A percentile compares a stretch with the other conserved stretches of the same genome.
These are phyloP conservation scores for Trachelus tabidus DNA, from an alignment of 2,888 invertebrate species.

Conservation along the genomic window DNA sequence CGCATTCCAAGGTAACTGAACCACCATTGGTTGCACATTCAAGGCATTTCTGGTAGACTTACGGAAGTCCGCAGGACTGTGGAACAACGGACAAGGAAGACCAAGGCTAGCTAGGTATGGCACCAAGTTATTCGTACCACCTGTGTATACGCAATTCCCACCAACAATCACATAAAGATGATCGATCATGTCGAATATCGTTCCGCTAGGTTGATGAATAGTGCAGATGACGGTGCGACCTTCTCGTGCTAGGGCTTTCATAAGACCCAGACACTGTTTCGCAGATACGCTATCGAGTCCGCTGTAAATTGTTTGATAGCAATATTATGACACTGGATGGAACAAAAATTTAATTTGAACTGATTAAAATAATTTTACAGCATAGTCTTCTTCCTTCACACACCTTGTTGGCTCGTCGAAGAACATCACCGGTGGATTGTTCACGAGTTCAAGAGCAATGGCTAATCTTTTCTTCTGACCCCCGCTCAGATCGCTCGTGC, in stretches of 20 bases:
- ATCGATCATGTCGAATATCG: conserved; percentile 89
- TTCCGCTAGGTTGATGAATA: conserved; percentile 92
- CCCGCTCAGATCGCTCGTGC: conserved; percentile 82
- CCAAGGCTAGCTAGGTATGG: conserved; percentile 79
- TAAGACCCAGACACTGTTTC: conserved; percentile 82
- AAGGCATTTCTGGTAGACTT: conserved; percentile 66
- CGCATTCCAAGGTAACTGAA: neutral
- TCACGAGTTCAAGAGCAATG: conserved; percentile 90
- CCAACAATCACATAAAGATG: conserved; percentile 85
- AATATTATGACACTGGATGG: neutral
- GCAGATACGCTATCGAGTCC: conserved; percentile 86
- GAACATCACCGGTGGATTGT: conserved; percentile 92
- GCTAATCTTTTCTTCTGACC: conserved; percentile 92
- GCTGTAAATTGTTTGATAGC: conserved; percentile 66
- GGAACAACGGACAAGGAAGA: conserved; percentile 85
- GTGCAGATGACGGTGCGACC: conserved; percentile 90
- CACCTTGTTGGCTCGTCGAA: conserved; percentile 96
- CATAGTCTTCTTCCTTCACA: neutral
- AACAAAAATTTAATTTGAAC: neutral
- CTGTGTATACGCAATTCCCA: conserved; percentile 85
- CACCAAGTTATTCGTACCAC: conserved; percentile 79
- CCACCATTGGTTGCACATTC: neutral
- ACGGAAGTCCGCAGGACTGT: conserved; percentile 93
- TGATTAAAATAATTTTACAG: neutral
- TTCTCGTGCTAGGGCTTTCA: conserved; percentile 84